Base-by-base conservation (phyloP, 2,797 vertebrate genomes). In the Glyptemys insculpta region DNA sequence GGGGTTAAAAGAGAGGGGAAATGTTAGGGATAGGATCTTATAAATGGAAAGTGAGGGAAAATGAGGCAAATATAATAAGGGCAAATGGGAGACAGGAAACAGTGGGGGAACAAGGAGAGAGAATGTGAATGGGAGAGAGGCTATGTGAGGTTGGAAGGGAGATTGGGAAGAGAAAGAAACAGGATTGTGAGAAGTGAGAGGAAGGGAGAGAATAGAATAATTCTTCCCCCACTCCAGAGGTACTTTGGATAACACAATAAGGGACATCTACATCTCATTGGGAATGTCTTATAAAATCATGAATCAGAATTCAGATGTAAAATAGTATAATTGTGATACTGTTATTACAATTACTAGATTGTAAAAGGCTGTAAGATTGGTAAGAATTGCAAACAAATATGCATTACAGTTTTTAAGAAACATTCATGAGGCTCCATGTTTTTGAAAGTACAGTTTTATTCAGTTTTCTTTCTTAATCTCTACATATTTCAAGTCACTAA, bases 401-500 rank as follows among this genome's bases (percentile, higher is more conserved):
- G 76, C 87, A 94, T 88, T 94, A 96, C 95, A 88, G 96, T 95
- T 54, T 92, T 95, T 91, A 97, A 93, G 54, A 93, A 94, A 74
- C 94, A 89, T 96, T 95, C 92, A 68, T 83, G 83, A 86, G 54
- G 6, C 52, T 78, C 50, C 44, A 56, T 25, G 29, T 94, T 97
- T 97, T 91, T 89, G 21, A 91, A 96, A 96, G 65, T 49, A 56
- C 56, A 85, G 21, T 92, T 96, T 96, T 93, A 88, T 97, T 96
- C 88, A 83, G 62, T 82, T 52, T 92, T 95, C 50, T 84, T 25
- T 91, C 65, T 93, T 97, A 95, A 94, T 89, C 68, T 83, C 95
- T 85, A 83, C 88, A 79, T 96, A 86, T 94, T 97, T 95, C 89
- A 90, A 95, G 83, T 97, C 94, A 95, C 91, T 97, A 93, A 96